Conservation (phyloP, 2,888 invertebrate species). For the Apocheima hispidaria region DNA sequence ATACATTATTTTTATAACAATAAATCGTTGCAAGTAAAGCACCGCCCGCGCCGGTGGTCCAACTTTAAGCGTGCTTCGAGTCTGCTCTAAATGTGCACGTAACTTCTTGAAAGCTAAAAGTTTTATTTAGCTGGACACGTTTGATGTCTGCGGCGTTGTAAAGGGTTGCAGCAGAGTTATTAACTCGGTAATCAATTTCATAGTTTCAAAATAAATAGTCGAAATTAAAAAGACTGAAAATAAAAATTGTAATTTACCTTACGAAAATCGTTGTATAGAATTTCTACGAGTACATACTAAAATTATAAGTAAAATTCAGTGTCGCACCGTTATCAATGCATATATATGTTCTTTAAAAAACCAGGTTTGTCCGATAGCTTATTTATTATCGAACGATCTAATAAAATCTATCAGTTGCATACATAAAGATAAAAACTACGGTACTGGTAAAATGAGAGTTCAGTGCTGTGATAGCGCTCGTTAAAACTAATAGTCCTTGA, state of each 20-base stretch:
- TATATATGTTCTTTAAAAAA: constrained; percentile 41
- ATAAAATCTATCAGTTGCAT: constrained; percentile 69
- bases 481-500: constrained; percentile 78
- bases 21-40: constrained; percentile 84
- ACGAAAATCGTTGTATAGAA: too few species aligned
- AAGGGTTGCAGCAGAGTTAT: neutral
- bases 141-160: neutral
- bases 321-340: constrained; percentile 11
- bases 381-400: constrained; percentile 67
- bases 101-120: constrained; percentile 10
- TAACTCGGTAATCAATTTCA: constrained; percentile 49
- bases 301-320: neutral
- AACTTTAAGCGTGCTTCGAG: constrained; percentile 21
- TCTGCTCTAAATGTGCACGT: constrained; percentile 8
- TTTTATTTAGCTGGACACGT: neutral
- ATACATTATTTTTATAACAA: constrained; percentile 87
- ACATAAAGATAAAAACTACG: constrained; percentile 66
- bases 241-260: too few species aligned
- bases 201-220: too few species aligned
- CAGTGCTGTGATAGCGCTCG: constrained; percentile 65
- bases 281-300: neutral
- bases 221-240: too few species aligned
- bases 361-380: constrained; percentile 66
- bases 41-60: constrained; percentile 80
- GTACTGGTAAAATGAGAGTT: constrained; percentile 42